Conservation (phyloP, 2,888 invertebrate genomes). For the Lasius fuliginosus region DNA sequence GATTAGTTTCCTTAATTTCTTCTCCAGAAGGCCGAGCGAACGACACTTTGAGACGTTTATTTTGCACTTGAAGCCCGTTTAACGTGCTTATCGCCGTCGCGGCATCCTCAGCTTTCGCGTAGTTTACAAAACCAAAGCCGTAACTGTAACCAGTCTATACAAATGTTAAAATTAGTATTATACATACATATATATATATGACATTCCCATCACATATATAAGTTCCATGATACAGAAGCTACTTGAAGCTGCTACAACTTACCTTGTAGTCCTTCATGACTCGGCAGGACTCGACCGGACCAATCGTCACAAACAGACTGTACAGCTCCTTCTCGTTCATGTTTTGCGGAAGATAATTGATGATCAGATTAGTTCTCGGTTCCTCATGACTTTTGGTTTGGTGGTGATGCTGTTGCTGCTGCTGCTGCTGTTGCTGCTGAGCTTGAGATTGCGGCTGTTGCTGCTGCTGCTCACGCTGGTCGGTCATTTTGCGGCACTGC, state of each 20-base stretch:
- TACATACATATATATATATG: not conserved
- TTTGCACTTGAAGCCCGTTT: conserved; percentile 95
- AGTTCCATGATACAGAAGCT: not conserved
- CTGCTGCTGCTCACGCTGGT: conserved; percentile 81
- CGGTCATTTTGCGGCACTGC: conserved; percentile 82
- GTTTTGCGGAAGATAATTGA: conserved; percentile 98
- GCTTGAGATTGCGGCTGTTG: conserved; percentile 77
- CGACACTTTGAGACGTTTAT: conserved; percentile 97
- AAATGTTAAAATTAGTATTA: not conserved
- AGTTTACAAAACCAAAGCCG: conserved; percentile 98
- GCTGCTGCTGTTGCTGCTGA: conserved; percentile 72
- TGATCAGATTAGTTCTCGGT: conserved; percentile 94
- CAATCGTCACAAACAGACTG: conserved; percentile 95
- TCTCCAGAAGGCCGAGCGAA: conserved; percentile 97
- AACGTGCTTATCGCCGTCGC: conserved; percentile 94
- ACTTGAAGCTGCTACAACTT: conserved; percentile 59
- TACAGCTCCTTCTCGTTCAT: conserved; percentile 97
- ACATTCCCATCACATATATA: not conserved
- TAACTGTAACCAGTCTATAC: conserved; percentile 96
- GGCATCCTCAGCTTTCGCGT: conserved; percentile 94
- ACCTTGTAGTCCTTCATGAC: conserved; percentile 97
- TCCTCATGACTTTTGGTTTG: conserved; percentile 79
- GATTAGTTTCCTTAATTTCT: conserved; percentile 96
- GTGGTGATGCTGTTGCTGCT: conserved; percentile 70
- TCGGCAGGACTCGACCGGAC: conserved; percentile 95